Percentiles rank a stretch among this genome's conserved stretches.
Evolutionary conservation across 2,888 invertebrate genomes (phyloP).

Genomic region (Xanthorhoe designata): DNA sequence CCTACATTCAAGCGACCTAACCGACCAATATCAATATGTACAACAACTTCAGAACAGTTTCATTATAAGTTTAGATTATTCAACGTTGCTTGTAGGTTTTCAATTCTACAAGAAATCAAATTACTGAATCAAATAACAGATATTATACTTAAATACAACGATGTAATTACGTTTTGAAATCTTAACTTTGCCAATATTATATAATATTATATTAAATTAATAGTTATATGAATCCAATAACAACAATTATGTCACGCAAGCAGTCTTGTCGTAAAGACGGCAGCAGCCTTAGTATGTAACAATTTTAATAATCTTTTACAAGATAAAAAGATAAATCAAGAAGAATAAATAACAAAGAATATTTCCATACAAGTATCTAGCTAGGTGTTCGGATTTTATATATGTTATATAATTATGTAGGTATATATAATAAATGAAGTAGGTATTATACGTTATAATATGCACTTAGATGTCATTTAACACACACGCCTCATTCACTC

Average conservation of each 20-base stretch:
- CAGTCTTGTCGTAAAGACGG: conserved; percentile 65
- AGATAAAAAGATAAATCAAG: neutral
- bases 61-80: conserved; percentile 40
- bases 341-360: neutral
- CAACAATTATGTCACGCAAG: conserved; percentile 60
- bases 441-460: neutral
- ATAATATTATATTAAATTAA: conserved; percentile 39
- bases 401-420: neutral
- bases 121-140: conserved; percentile 8
- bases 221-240: conserved; percentile 52
- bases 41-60: conserved; percentile 70
- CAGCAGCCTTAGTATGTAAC: conserved; percentile 38
- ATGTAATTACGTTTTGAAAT: conserved; percentile 19
- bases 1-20: conserved; percentile 79
- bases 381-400: neutral
- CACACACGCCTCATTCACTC: conserved; percentile 11
- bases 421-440: neutral
- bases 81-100: conserved; percentile 31
- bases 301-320: conserved; percentile 5
- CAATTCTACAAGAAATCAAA: conserved; percentile 22
- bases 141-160: conserved; percentile 14
- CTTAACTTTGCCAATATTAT: conserved; percentile 31
- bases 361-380: neutral
- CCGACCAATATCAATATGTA: conserved; percentile 77
- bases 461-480: neutral